These are phyloP conservation scores for Dioctria linearis DNA, from an alignment of 2,888 invertebrate genomes.

Conservation along the genomic window DNA sequence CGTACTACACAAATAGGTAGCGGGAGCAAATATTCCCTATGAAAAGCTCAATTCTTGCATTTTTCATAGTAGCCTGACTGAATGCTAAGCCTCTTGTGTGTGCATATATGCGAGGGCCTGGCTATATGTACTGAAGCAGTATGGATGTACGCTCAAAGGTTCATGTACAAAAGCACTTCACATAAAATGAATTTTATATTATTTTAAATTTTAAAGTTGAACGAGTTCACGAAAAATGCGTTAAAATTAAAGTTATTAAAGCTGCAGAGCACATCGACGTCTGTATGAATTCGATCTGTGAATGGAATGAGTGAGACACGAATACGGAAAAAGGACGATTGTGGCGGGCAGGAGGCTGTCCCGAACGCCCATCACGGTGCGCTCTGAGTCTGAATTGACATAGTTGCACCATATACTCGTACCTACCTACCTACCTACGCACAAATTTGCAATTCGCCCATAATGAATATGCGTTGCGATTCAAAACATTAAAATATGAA, in stretches of 20 bases:
- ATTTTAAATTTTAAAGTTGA: slow-evolving; percentile 51
- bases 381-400: slow-evolving; percentile 26
- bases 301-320: not conserved
- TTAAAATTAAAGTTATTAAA: slow-evolving; percentile 44
- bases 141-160: too few relatives aligned
- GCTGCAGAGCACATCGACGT: not conserved
- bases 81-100: slow-evolving; percentile 5
- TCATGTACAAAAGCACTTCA: not conserved
- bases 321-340: not conserved
- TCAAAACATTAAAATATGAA: slow-evolving; percentile 53
- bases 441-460: slow-evolving; percentile 51
- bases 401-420: slow-evolving; percentile 33
- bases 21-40: slow-evolving; percentile 31
- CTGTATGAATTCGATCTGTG: slow-evolving; percentile 25
- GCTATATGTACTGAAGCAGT: slow-evolving; percentile 1
- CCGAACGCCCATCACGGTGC: slow-evolving; percentile 3
- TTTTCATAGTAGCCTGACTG: slow-evolving; percentile 38
- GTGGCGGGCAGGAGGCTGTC: not conserved
- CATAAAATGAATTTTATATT: slow-evolving; percentile 53
- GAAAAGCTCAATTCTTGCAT: slow-evolving; percentile 47
- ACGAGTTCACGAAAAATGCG: slow-evolving; percentile 33
- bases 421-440: not conserved
- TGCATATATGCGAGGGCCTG: not conserved
- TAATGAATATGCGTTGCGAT: slow-evolving; percentile 52
- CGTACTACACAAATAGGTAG: not conserved